Conservation (phyloP, 2,113 vertebrate genomes). For the Dasyurus viverrinus region DNA sequence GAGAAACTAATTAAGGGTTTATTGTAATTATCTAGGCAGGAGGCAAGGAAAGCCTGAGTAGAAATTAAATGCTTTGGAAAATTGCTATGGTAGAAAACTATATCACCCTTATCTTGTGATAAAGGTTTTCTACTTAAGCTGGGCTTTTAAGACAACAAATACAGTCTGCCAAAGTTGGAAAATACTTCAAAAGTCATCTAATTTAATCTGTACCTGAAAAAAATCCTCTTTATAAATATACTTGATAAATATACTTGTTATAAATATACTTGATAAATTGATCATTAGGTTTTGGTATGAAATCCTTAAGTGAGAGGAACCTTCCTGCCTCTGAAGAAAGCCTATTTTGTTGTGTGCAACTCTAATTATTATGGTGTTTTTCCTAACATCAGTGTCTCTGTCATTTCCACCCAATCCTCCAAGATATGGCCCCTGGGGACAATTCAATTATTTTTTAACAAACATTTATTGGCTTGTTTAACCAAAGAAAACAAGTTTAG, state of each 20-base stretch:
- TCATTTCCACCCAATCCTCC: not conserved
- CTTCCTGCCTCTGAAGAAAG: not conserved
- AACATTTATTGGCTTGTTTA: not conserved
- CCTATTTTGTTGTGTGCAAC: not conserved
- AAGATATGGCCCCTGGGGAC: not conserved
- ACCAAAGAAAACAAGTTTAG: not conserved
- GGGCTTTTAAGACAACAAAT: not conserved
- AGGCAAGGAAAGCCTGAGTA: not conserved
- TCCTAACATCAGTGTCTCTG: not conserved
- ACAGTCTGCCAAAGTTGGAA: not conserved
- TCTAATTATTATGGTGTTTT: not conserved
- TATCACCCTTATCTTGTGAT: not conserved
- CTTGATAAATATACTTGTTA: no score
- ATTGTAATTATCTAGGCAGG: not conserved
- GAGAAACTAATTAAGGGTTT: not conserved
- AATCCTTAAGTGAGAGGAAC: not conserved
- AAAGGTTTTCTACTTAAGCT: not conserved
- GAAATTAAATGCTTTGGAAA: not conserved
- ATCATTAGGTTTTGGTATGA: not conserved
- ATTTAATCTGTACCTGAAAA: not conserved
- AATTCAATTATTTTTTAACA: not conserved
- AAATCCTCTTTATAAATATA: not conserved
- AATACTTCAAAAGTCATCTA: not conserved
- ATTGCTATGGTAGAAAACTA: not conserved
- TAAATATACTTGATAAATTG: conserved; percentile 1